Percentiles rank a stretch among this genome's conserved stretches.
Conservation (phyloP, 2,113 vertebrate species). For the Ictidomys tridecemlineatus region DNA sequence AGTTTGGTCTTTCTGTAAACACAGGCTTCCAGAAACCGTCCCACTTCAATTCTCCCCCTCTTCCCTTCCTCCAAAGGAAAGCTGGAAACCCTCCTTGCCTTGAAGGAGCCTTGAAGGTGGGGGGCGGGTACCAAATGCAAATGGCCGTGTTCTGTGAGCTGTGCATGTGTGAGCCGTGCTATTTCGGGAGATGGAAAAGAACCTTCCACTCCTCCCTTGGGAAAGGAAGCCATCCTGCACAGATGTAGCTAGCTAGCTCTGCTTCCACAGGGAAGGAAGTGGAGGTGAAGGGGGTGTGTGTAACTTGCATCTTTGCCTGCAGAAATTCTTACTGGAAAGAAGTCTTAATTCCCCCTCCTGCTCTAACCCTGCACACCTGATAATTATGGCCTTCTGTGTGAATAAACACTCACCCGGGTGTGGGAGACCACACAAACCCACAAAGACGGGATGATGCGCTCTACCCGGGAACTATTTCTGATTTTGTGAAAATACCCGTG, state of each 20-base stretch:
- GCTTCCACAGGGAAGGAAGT: background rate
- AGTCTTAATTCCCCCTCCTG: background rate
- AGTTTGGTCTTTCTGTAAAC: background rate
- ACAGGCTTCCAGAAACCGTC: background rate
- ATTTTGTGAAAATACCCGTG: background rate
- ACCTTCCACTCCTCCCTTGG: background rate
- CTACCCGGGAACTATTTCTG: background rate
- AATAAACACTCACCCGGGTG: too few species aligned
- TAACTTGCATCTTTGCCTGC: too few species aligned
- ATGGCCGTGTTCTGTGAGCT: background rate
- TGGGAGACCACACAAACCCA: background rate
- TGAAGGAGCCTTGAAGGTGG: accelerated
- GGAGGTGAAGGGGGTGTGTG: background rate
- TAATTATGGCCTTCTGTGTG: accelerated
- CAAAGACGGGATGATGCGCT: background rate
- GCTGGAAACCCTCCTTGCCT: background rate
- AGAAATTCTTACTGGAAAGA: too few species aligned
- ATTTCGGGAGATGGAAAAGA: background rate
- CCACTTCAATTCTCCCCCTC: background rate
- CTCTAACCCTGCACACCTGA: too few species aligned
- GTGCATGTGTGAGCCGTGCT: accelerated
- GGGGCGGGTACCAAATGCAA: accelerated
- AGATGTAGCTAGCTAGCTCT: background rate
- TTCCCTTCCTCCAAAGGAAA: background rate
- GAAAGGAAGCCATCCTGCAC: accelerated